phyloP scores from a whole-genome alignment of 2,797 vertebrate genomes.

The Pterois miles region DNA sequence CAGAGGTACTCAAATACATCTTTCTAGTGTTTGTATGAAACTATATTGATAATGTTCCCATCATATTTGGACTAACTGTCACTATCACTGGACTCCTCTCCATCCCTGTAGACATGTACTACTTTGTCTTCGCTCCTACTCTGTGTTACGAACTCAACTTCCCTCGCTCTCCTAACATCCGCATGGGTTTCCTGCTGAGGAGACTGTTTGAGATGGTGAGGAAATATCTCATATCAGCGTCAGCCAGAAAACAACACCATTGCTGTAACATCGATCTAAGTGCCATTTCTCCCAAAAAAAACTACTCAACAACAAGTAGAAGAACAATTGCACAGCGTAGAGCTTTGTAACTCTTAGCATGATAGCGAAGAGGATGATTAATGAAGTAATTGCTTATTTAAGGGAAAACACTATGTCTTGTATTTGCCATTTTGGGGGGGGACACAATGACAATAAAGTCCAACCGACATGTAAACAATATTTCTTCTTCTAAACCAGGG shows the following conservation, averaged over 20 bases:
- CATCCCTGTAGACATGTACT: slow-evolving; percentile 86
- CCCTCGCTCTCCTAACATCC: slow-evolving; percentile 87
- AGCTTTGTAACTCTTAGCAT: neutral
- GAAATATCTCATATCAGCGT: slow-evolving; percentile 1
- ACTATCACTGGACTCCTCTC: neutral
- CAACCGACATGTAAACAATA: neutral
- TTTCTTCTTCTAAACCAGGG: neutral
- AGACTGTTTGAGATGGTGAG: slow-evolving; percentile 92
- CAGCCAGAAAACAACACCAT: neutral
- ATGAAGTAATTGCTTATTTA: neutral
- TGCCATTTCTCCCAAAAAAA: neutral
- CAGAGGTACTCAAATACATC: slow-evolving; percentile 67
- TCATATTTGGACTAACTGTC: neutral
- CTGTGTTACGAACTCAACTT: slow-evolving; percentile 95
- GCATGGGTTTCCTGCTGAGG: slow-evolving; percentile 90
- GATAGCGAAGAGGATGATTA: neutral
- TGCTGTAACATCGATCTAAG: neutral
- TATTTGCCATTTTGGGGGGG: neutral
- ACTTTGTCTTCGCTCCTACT: slow-evolving; percentile 90
- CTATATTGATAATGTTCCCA: neutral
- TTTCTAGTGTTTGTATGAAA: neutral
- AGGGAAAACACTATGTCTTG: neutral
- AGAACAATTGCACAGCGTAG: neutral
- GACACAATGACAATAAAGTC: too few species aligned
- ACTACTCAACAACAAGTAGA: neutral